phyloP scores from a whole-genome alignment of 1,140 invertebrate species.

The Zaprionus ghesquierei region DNA sequence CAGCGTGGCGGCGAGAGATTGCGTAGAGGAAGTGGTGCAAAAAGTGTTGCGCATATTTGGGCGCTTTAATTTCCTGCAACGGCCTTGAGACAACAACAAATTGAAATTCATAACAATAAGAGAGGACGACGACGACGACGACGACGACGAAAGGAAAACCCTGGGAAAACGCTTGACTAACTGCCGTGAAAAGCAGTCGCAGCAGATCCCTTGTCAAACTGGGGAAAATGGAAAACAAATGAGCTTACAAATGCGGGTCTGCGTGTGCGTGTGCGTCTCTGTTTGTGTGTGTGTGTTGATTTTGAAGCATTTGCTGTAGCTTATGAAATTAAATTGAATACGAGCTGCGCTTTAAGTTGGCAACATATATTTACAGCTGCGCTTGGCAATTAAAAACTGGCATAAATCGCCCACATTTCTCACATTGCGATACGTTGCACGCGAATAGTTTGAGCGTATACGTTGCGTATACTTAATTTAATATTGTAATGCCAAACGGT shows the following conservation, averaged over 20 bases:
- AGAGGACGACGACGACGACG: slow-evolving; percentile 21
- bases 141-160: not conserved
- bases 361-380: not conserved
- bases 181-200: slow-evolving; percentile 12
- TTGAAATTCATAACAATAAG: slow-evolving; percentile 75
- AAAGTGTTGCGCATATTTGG: slow-evolving; percentile 69
- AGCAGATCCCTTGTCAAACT: slow-evolving; percentile 15
- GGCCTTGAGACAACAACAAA: slow-evolving; percentile 65
- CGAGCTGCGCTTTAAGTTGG: not conserved
- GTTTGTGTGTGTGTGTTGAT: slow-evolving; percentile 1
- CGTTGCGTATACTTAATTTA: slow-evolving; percentile 2
- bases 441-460: not conserved
- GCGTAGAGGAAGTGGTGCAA: slow-evolving; percentile 37
- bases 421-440: no score
- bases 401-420: not conserved
- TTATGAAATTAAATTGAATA: slow-evolving; percentile 5
- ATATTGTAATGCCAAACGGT: not conserved
- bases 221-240: slow-evolving; percentile 21
- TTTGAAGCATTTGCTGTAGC: not conserved
- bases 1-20: slow-evolving; percentile 20
- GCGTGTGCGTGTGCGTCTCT: not conserved
- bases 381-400: not conserved
- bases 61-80: slow-evolving; percentile 65
- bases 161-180: slow-evolving; percentile 28
- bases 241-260: slow-evolving; percentile 20